phyloP scores from a whole-genome alignment of 2,888 invertebrate species.

The Tricholauxania praeusta region DNA sequence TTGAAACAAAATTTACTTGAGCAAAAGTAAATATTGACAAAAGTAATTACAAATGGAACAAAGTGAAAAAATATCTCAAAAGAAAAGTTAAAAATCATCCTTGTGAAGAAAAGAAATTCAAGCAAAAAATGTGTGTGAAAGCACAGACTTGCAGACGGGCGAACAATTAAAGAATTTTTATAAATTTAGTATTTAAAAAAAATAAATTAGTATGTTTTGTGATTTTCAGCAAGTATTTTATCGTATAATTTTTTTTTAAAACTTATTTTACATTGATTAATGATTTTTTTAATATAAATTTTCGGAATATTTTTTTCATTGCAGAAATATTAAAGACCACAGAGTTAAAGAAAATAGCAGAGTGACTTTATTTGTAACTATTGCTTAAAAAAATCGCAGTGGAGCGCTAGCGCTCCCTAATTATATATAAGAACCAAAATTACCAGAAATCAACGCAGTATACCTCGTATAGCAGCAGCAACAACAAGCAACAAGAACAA shows the following conservation, averaged over 20 bases:
- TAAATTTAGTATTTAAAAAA: slow-evolving; percentile 9
- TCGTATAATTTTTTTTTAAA: neutral
- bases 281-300: neutral
- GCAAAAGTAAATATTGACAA: slow-evolving; percentile 8
- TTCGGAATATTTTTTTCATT: slow-evolving; percentile 1
- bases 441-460: slow-evolving; percentile 29
- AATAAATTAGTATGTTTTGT: neutral
- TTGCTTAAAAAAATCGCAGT: slow-evolving; percentile 19
- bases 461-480: slow-evolving; percentile 31
- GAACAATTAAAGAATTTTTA: neutral
- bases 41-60: slow-evolving; percentile 30
- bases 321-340: slow-evolving; percentile 1
- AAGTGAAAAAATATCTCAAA: slow-evolving; percentile 11
- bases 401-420: slow-evolving; percentile 34
- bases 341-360: slow-evolving; percentile 1
- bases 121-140: slow-evolving; percentile 3
- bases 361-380: neutral
- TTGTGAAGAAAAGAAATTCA: slow-evolving; percentile 9
- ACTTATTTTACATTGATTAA: neutral
- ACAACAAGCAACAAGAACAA: slow-evolving; percentile 7
- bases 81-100: slow-evolving; percentile 17
- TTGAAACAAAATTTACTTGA: slow-evolving; percentile 29
- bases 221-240: neutral
- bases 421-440: neutral
- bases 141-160: neutral